Conservation (phyloP, 2,797 vertebrate genomes). For the Urosaurus nigricauda region DNA sequence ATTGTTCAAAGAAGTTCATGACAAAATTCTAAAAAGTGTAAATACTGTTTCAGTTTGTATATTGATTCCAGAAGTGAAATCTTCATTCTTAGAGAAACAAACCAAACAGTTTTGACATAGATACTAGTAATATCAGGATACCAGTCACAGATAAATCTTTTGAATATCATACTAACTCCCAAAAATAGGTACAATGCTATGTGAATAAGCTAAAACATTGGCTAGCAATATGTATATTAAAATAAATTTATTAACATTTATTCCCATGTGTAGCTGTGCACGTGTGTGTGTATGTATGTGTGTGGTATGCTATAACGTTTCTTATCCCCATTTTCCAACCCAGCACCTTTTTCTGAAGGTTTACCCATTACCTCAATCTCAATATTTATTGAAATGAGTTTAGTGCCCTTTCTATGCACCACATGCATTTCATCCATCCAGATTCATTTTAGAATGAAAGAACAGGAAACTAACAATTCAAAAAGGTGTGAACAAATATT, state of each 20-base stretch:
- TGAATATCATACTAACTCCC: too few species aligned
- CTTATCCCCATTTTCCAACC: not conserved
- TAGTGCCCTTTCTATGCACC: slow-evolving; percentile 1
- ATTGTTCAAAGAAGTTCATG: not conserved
- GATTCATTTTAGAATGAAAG: slow-evolving; percentile 41
- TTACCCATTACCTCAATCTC: slow-evolving; percentile 6
- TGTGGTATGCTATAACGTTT: not conserved
- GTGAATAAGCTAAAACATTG: not conserved
- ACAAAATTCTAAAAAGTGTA: not conserved
- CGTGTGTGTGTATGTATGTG: not conserved
- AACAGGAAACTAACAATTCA: slow-evolving; percentile 3
- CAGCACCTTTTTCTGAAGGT: not conserved
- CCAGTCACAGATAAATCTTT: not conserved
- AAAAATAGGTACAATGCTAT: not conserved
- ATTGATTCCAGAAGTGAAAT: not conserved
- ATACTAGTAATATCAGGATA: not conserved
- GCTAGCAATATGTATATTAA: not conserved
- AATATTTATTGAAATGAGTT: slow-evolving; percentile 15
- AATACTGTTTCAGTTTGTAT: not conserved
- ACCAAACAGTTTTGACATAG: not conserved
- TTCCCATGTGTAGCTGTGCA: not conserved
- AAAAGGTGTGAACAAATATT: slow-evolving; percentile 10
- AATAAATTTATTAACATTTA: not conserved
- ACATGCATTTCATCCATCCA: slow-evolving; percentile 8
- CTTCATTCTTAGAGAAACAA: not conserved